phyloP scores from a whole-genome alignment of 2,797 vertebrate genomes.

The Rhinella marina region DNA sequence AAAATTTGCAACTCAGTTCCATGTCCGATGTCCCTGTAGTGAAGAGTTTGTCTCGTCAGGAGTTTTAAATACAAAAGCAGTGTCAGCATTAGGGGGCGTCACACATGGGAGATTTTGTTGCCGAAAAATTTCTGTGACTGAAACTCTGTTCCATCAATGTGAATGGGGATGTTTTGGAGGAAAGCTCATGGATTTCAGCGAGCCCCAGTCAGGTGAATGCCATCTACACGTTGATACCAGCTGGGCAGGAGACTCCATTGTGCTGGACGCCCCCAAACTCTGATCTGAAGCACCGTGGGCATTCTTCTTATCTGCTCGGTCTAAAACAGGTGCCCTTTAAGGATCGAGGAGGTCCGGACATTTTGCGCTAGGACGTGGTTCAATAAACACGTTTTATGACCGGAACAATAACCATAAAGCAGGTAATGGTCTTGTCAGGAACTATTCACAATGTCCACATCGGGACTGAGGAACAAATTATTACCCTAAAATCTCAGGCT shows the following conservation, averaged over 20 bases:
- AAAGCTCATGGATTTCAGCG: too few species aligned
- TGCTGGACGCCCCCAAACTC: too few species aligned
- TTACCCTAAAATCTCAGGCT: neutral
- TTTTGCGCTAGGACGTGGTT: neutral
- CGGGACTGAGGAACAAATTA: neutral
- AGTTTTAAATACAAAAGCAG: neutral
- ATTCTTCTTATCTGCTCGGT: neutral
- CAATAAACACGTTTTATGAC: neutral
- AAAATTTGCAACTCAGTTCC: neutral
- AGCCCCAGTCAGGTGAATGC: too few species aligned
- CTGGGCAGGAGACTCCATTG: neutral
- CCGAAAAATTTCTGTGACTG: too few species aligned
- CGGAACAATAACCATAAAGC: neutral
- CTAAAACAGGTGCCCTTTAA: neutral
- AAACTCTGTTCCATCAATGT: too few species aligned
- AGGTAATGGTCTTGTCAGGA: neutral
- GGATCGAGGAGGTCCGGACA: neutral
- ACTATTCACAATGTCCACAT: neutral
- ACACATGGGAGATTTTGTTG: too few species aligned
- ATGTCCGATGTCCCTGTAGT: neutral
- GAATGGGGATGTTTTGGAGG: too few species aligned
- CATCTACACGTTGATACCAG: neutral
- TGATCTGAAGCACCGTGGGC: too few species aligned
- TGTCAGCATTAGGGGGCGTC: too few species aligned
- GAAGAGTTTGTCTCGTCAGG: neutral